These are phyloP conservation scores for Craterocephalus amniculus DNA, from an alignment of 2,797 vertebrate species.

Conservation along the genomic window DNA sequence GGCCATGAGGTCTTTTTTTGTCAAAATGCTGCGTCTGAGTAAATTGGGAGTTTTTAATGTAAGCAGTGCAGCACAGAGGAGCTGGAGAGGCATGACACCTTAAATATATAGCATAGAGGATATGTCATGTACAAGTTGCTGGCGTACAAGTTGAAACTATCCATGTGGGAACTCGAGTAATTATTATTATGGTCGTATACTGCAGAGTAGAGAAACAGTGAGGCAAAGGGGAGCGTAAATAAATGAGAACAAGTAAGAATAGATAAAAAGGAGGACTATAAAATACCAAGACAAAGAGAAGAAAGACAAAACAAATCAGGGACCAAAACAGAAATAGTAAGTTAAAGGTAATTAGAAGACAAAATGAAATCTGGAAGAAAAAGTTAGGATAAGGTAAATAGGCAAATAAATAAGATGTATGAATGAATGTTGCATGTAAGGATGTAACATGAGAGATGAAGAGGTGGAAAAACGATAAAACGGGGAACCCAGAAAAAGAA, in stretches of 20 bases:
- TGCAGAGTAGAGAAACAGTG: too few species aligned
- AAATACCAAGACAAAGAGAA: too few species aligned
- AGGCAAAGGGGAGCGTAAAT: too few species aligned
- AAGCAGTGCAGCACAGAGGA: not conserved
- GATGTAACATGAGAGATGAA: conserved; percentile 31
- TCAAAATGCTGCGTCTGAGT: not conserved
- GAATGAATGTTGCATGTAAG: conserved; percentile 30
- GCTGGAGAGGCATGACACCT: not conserved
- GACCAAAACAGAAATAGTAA: conserved; percentile 1
- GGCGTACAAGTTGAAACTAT: not conserved
- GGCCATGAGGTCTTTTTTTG: not conserved
- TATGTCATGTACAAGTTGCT: not conserved
- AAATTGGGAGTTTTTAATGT: not conserved
- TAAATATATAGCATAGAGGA: not conserved
- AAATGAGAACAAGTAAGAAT: not conserved
- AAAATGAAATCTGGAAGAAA: not conserved
- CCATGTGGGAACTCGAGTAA: not conserved
- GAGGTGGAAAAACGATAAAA: conserved; percentile 35
- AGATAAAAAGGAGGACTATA: not conserved
- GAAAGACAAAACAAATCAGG: not conserved
- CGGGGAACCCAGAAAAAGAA: conserved; percentile 11
- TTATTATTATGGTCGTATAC: too few species aligned
- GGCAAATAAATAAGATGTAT: conserved; percentile 36
- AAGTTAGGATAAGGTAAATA: conserved; percentile 14
- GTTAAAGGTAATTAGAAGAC: not conserved